Evolutionary conservation across 2,888 invertebrate genomes (phyloP), one percentile per base, ranked within the genome.

Genomic region (Nysson spinosus): DNA sequence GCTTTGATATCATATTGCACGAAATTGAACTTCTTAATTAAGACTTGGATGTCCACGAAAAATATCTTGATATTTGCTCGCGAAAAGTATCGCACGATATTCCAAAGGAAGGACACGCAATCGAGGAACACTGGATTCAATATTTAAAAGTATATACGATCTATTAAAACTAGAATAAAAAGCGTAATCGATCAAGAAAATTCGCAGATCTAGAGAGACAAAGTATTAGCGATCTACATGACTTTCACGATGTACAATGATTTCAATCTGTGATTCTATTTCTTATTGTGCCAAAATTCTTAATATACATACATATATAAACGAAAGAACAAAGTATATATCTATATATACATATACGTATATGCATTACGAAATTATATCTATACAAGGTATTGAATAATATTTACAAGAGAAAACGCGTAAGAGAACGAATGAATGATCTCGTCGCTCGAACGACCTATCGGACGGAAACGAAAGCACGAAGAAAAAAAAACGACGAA

Each of bases 211-310:
- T 42, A 51, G 54, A 60, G 50, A 51, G 51, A 42, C 28, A 11
- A 64, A 50, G 44, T 60, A 62, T 68, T 64, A 51, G 57, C 37
- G 57, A 75, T 70, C 62, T 72, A 64, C 66, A 65, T 52, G 61
- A 77, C 75, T 77, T 75, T 83, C 80, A 77, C 78, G 69, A 84
- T 83, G 81, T 85, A 85, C 85, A 85, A 84, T 85, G 84, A 81
- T 85, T 85, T 85, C 75, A 76, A 24, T 72, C 76, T 85, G 85
- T 85, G 85, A 85, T 85, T 85, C 80, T 83, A 82, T 83, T 84
- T 85, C 84, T 85, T 80, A 84, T 81, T 81, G 85, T 85, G 85
- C 85, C 85, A 85, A 85, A 82, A 81, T 80, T 82, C 77, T 72
- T 78, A 72, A 78, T 74, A 79, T 75, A 81, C 75, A 77, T 69